Evolutionary conservation across 2,888 invertebrate species (phyloP).

Genomic region (Amaurobius ferox): DNA sequence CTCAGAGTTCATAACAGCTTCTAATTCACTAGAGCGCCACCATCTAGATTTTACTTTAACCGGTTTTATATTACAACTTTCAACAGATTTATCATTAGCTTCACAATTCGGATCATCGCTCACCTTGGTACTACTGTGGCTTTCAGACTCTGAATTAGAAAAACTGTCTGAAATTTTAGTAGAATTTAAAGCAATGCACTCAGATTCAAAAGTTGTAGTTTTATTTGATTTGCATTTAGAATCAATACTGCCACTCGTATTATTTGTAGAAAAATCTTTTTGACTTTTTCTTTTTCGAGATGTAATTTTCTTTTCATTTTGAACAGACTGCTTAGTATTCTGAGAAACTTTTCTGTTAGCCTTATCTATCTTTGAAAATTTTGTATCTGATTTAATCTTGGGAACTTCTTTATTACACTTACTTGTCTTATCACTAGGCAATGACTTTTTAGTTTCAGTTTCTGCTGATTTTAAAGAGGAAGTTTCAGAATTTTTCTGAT

Average conservation of each 20-base stretch:
- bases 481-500: slow-evolving; percentile 6
- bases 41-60: slow-evolving; percentile 89
- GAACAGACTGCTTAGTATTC: background rate
- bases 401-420: background rate
- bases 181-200: background rate
- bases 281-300: background rate
- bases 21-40: slow-evolving; percentile 86
- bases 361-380: background rate
- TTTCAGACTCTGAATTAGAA: background rate
- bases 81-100: slow-evolving; percentile 8
- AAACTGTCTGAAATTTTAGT: too few species aligned
- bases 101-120: slow-evolving; percentile 21
- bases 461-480: background rate
- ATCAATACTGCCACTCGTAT: background rate
- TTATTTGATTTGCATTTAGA: background rate
- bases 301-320: background rate
- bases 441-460: background rate
- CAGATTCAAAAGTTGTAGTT: background rate
- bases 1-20: slow-evolving; percentile 76
- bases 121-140: background rate
- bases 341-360: background rate
- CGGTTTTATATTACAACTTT: slow-evolving; percentile 80
- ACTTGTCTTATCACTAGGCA: background rate
- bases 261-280: background rate
- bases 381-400: background rate